phyloP scores from a whole-genome alignment of 2,888 invertebrate species.

The Nephrocerus scutellatus region DNA sequence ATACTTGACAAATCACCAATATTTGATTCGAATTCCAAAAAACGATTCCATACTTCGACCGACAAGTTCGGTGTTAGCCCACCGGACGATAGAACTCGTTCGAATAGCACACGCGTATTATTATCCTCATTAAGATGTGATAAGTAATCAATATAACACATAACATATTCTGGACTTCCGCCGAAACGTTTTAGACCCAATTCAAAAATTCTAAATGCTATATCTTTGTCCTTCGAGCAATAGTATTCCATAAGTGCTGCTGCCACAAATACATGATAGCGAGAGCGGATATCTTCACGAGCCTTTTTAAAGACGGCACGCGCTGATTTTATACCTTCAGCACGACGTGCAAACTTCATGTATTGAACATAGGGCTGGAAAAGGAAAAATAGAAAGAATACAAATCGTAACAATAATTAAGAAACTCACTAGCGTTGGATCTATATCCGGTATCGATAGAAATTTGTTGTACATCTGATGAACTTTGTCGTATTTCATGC shows the following conservation, averaged over 20 bases:
- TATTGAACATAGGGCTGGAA: constrained; percentile 89
- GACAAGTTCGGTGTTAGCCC: constrained; percentile 86
- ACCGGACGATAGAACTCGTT: constrained; percentile 88
- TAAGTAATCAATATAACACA: constrained; percentile 93
- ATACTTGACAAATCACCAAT: constrained; percentile 97
- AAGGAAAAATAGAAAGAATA: constrained; percentile 3
- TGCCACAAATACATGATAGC: constrained; percentile 91
- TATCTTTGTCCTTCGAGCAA: constrained; percentile 95
- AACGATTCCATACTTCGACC: constrained; percentile 97
- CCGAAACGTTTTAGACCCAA: constrained; percentile 94
- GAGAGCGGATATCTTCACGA: constrained; percentile 76
- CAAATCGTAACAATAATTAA: background rate
- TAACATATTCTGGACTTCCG: constrained; percentile 88
- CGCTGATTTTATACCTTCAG: constrained; percentile 97
- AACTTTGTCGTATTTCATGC: constrained; percentile 91
- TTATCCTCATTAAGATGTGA: constrained; percentile 99
- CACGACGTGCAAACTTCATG: constrained; percentile 96
- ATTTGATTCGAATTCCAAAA: constrained; percentile 96
- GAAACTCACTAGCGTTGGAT: constrained; percentile 80
- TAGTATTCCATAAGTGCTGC: constrained; percentile 99
- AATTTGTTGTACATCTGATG: constrained; percentile 93
- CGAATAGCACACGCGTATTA: constrained; percentile 98
- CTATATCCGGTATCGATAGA: constrained; percentile 80
- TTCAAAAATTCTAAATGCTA: constrained; percentile 95
- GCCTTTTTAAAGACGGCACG: constrained; percentile 91